A percentile compares a stretch with the other conserved stretches of the same genome.
Conservation (phyloP, 2,113 vertebrate species). For the Neogobius melanostomus region DNA sequence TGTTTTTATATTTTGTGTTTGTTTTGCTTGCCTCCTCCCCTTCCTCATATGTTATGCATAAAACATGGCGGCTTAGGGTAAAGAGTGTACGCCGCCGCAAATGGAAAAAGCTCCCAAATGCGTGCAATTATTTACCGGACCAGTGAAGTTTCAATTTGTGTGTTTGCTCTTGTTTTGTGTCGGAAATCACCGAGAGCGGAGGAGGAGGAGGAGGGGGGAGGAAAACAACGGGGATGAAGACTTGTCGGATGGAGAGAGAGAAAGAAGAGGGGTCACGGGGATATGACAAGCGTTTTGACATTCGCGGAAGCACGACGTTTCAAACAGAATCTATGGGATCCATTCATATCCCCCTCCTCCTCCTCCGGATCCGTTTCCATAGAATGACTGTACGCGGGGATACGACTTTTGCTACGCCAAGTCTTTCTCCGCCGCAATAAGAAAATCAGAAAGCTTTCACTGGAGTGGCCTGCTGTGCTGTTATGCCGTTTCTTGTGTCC, state of each 20-base stretch:
- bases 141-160: slow-evolving; percentile 76
- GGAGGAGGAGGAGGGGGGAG: slow-evolving; percentile 12
- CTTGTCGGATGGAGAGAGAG: slow-evolving; percentile 31
- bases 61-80: slow-evolving; percentile 73
- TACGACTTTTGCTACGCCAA: too few species aligned
- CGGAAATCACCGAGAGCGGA: slow-evolving; percentile 26
- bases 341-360: too few species aligned
- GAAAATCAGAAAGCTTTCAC: too few species aligned
- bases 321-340: too few species aligned
- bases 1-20: slow-evolving; percentile 10
- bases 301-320: too few species aligned
- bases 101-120: slow-evolving; percentile 63
- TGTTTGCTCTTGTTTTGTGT: slow-evolving; percentile 63
- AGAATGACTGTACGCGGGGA: too few species aligned
- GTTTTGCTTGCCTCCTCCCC: too few species aligned
- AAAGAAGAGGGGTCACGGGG: slow-evolving; percentile 26
- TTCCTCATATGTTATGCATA: slow-evolving; percentile 65
- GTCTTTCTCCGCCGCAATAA: too few species aligned
- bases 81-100: slow-evolving; percentile 51
- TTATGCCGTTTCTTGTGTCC: too few species aligned
- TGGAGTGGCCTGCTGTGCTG: too few species aligned
- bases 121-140: slow-evolving; percentile 77
- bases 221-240: slow-evolving; percentile 33
- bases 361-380: too few species aligned
- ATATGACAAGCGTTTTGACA: background rate